Base-by-base conservation (phyloP, 2,797 vertebrate genomes). In the Oryzias dopingdopingensis region DNA sequence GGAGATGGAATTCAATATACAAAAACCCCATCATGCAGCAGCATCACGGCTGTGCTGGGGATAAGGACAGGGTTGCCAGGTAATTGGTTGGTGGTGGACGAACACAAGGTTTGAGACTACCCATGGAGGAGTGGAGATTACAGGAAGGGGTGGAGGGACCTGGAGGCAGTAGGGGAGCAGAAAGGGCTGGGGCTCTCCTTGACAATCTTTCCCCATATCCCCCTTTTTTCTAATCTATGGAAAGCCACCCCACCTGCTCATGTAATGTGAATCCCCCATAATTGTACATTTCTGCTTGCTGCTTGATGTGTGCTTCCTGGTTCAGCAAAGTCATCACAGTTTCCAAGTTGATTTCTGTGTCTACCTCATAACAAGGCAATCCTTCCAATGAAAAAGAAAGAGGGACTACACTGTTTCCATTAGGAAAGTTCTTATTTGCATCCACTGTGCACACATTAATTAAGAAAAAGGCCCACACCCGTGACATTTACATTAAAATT, bases 1-100 rank as follows among this genome's bases (percentile, higher is more conserved):
- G 91, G 92, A 94, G 94, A 94, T 92, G 93, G 93, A 95, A 95
- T 96, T 96, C 94, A 94, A 95, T 91, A 93, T 94, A 93, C 91
- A 93, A 91, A 92, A 93, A 88, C 87, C 88, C 90, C 90, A 90
- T 94, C 89, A 91, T 91, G 90, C 92, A 93, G 91, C 94, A 93
- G 93, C 94, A 94, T 93, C 93, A 94, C 93, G 93, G 92, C 93
- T 92, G 91, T 81, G 91, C 93, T 91, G 88, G 92, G 93, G 93
- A 93, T 93, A 93, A 95, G 93, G 92, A 91, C 93, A 92, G 90
- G 91, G 92, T 92, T 94, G 92, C 90, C 91, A 94, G 94, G 95
- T 95, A 96, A 96, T 96, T 96, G 94, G 94, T 92, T 94, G 93
- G 92, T 92, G 92, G 87, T 89, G 87, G 88, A 92, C 84, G 87